Percentiles rank a stretch among this genome's conserved stretches.
These are phyloP conservation scores for Xanthia togata DNA, from an alignment of 2,888 invertebrate genomes.

Conservation along the genomic window DNA sequence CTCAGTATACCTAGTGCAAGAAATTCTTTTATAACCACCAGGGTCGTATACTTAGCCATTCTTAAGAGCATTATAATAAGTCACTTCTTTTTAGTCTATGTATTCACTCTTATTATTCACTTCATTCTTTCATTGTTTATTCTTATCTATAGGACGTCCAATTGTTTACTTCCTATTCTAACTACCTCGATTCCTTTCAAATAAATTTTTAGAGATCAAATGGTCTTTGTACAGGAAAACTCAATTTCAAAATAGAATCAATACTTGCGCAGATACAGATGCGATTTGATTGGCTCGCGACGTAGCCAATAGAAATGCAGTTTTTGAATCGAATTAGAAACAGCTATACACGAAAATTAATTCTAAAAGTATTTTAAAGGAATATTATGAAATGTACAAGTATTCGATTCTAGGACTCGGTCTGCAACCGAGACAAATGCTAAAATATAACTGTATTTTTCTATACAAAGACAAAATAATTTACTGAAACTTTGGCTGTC, in stretches of 20 bases:
- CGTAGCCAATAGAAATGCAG: slow-evolving; percentile 19
- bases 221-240: slow-evolving; percentile 17
- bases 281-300: slow-evolving; percentile 8
- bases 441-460: slow-evolving; percentile 19
- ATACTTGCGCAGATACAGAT: not conserved
- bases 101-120: slow-evolving; percentile 21
- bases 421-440: not conserved
- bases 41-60: slow-evolving; percentile 55
- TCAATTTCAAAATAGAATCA: slow-evolving; percentile 6
- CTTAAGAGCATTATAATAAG: slow-evolving; percentile 56
- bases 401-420: not conserved
- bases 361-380: not conserved
- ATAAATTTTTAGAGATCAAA: slow-evolving; percentile 14
- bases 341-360: not conserved
- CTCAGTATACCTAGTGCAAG: slow-evolving; percentile 26
- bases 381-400: slow-evolving; percentile 21
- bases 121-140: slow-evolving; percentile 21
- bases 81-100: slow-evolving; percentile 54
- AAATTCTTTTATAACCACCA: slow-evolving; percentile 50
- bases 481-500: slow-evolving; percentile 9
- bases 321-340: not conserved
- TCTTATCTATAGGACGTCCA: slow-evolving; percentile 46
- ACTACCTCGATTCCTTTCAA: slow-evolving; percentile 29
- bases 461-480: slow-evolving; percentile 31
- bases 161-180: slow-evolving; percentile 30